These are phyloP conservation scores for Strigops habroptila DNA, from an alignment of 2,113 vertebrate species.

Conservation along the genomic window DNA sequence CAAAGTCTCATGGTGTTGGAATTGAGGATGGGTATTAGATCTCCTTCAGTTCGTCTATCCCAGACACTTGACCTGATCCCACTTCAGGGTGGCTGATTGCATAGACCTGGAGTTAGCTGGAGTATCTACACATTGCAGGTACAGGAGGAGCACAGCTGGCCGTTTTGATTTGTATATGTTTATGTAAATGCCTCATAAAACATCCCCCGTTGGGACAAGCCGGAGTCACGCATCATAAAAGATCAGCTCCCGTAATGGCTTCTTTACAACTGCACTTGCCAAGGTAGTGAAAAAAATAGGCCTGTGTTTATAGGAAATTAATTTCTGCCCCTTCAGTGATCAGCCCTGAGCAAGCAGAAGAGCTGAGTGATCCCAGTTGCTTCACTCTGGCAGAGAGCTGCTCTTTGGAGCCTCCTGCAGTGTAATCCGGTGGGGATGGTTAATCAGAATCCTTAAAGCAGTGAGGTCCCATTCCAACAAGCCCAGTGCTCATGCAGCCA, in stretches of 20 bases:
- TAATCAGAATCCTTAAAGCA: constrained; percentile 34
- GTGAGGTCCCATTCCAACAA: background rate
- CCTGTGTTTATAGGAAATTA: constrained; percentile 67
- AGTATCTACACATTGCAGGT: background rate
- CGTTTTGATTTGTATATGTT: constrained; percentile 52
- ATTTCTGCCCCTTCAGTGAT: constrained; percentile 68
- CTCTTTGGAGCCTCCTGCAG: background rate
- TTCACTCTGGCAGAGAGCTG: constrained; percentile 25
- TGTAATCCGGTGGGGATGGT: background rate
- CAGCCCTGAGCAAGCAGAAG: constrained; percentile 55
- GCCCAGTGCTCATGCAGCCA: background rate
- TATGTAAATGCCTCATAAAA: constrained; percentile 66
- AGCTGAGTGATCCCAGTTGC: constrained; percentile 37
- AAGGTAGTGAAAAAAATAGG: constrained; percentile 50
- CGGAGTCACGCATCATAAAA: constrained; percentile 57
- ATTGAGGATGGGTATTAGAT: fast-evolving
- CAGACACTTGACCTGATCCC: background rate
- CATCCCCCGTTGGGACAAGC: constrained; percentile 28
- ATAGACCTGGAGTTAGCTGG: background rate
- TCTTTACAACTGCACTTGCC: constrained; percentile 56
- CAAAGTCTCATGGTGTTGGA: background rate
- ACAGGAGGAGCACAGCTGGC: constrained; percentile 33
- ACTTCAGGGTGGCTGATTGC: fast-evolving
- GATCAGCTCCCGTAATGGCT: constrained; percentile 53
- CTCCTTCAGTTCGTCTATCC: background rate